phyloP scores from a whole-genome alignment of 2,888 invertebrate genomes.

The Itoplectis maculator region DNA sequence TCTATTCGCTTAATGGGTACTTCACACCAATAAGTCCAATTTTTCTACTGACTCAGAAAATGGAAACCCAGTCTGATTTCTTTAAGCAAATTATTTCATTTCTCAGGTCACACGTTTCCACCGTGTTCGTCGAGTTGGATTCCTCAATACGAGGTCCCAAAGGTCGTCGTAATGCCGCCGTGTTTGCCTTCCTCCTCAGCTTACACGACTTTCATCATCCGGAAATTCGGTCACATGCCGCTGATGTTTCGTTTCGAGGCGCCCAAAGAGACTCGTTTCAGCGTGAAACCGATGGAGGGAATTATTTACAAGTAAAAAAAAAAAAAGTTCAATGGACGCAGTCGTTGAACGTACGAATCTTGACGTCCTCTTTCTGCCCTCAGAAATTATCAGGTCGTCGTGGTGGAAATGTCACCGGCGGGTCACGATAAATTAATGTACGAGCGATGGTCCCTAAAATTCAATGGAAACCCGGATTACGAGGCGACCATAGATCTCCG shows the following conservation, averaged over 20 bases:
- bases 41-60: not conserved
- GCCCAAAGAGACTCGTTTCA: constrained; percentile 82
- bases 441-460: constrained; percentile 84
- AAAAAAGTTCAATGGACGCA: not conserved
- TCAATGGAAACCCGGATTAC: constrained; percentile 82
- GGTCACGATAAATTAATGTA: constrained; percentile 76
- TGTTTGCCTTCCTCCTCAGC: constrained; percentile 75
- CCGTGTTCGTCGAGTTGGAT: constrained; percentile 72
- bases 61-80: not conserved
- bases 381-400: constrained; percentile 82
- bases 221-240: constrained; percentile 82
- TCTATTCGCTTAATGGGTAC: constrained; percentile 75
- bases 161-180: constrained; percentile 78
- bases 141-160: constrained; percentile 78
- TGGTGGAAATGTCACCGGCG: constrained; percentile 81
- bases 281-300: constrained; percentile 84
- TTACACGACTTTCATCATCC: constrained; percentile 83
- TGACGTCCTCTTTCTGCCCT: too few species aligned
- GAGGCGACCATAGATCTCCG: constrained; percentile 81
- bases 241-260: constrained; percentile 84
- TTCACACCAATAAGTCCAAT: not conserved
- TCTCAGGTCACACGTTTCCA: constrained; percentile 75
- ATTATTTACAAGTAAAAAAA: constrained; percentile 77
- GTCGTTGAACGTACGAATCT: not conserved
- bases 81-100: not conserved